Conservation (phyloP, 2,888 invertebrate genomes). For the Hemistola chrysoprasaria region DNA sequence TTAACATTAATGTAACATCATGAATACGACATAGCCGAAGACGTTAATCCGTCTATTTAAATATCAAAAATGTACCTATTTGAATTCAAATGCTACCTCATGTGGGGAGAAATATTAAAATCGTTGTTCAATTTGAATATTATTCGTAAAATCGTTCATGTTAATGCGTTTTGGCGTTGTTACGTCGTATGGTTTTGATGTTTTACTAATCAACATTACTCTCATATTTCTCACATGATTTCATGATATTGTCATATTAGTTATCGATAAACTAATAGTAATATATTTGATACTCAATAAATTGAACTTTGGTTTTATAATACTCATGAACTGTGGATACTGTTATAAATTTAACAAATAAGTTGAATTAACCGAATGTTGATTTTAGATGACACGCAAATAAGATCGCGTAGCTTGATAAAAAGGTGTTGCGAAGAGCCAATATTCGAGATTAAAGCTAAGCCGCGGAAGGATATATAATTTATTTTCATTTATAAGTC, state of each 20-base stretch:
- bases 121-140: slow-evolving; percentile 29
- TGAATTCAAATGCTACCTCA: slow-evolving; percentile 28
- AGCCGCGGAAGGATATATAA: slow-evolving; percentile 9
- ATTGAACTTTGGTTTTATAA: too few relatives aligned
- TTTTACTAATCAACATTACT: neutral
- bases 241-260: too few relatives aligned
- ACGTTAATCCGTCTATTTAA: slow-evolving; percentile 25
- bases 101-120: slow-evolving; percentile 30
- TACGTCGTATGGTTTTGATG: slow-evolving; percentile 5
- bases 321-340: too few relatives aligned
- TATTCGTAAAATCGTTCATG: slow-evolving; percentile 19
- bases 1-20: slow-evolving; percentile 23
- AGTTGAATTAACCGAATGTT: slow-evolving; percentile 4
- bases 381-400: neutral
- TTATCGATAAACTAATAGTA: too few relatives aligned
- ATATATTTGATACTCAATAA: too few relatives aligned
- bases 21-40: slow-evolving; percentile 23
- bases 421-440: slow-evolving; percentile 1
- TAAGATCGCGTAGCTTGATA: slow-evolving; percentile 1
- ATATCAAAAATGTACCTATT: slow-evolving; percentile 30
- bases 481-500: slow-evolving; percentile 10
- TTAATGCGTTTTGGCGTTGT: slow-evolving; percentile 12
- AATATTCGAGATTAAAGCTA: slow-evolving; percentile 12
- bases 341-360: too few relatives aligned
- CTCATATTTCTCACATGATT: too few relatives aligned